Base-by-base conservation (phyloP, 1,140 invertebrate species). In the Drosophila serrata region DNA sequence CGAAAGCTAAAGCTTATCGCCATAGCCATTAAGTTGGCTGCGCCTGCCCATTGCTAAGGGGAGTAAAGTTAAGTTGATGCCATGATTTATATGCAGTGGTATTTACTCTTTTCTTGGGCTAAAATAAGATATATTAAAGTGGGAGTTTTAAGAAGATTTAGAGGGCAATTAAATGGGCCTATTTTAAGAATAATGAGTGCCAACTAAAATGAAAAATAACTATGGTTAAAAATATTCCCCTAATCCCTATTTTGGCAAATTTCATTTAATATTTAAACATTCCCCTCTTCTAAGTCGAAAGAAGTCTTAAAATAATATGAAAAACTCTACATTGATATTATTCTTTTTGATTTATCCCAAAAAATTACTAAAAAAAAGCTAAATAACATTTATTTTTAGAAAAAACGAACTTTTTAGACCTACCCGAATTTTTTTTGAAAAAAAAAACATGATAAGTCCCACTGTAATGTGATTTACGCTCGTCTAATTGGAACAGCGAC, bases 71-170 rank as follows among this genome's bases (percentile, higher is more conserved):
- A 29, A 13, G 12, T 22, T 49, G 42, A 60, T 29, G 24, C 19
- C 3, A 33, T 62, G 11, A 62, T 62, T 62, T 62, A 62, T 24
- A 53, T 62, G 24, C 46, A 39, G 24, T 29, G 33, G 53, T 55
- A 62, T 53, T 62, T 35, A 17, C 33, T 7, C n/a, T 51, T 31
- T 33, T 29, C 29, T 17, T 51, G 19, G 15, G 22, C 12, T 13
- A 48, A 48, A 19, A 59, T 0, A 0, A 12, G 13, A 6, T 1
- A 17, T 19, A 43, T 43, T 29, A 9, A 31, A 9, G 2, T 1
- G 0, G 31, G 31, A 31, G 22, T 53, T 53, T 22, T 15, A 1
- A 11, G 1, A 15, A 2, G 12, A 35, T 9, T 22, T 33, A 1
- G 2, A 8, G 17, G 8, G 11, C 27, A 48, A 5, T 4, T n/a